Base-by-base conservation (phyloP, 2,888 invertebrate species). In the Saturnia japonica region DNA sequence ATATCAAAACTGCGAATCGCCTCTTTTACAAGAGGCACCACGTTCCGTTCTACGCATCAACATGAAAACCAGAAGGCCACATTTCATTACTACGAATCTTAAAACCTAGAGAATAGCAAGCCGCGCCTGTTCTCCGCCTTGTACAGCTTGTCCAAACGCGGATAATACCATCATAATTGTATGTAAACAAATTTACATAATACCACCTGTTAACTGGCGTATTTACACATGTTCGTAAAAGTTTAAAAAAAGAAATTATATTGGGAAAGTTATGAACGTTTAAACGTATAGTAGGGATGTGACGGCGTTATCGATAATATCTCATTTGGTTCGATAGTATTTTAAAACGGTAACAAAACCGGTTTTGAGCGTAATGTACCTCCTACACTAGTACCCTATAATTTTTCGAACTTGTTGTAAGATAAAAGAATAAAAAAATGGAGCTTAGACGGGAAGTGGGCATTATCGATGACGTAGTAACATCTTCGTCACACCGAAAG, bases 11-110 rank as follows among this genome's bases (percentile, higher is more conserved):
- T 74, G 79, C 73, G 75, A 75, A 81, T 77, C 81, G 82, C 82
- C 84, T 83, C 81, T 76, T 77, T 77, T 80, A 82, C 74, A 78
- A 73, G 79, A 77, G 82, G 80, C 80, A 75, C 74, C n/a, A 70
- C 74, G 74, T 78, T 79, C 72, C 80, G 78, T 79, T 80, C 80
- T 82, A 85, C 85, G 84, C 85, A 82, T 82, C 84, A 82, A 85
- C 82, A 82, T 85, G 85, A 85, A 83, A 83, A 85, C 86, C 86
- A 85, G 89, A 93, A 93, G 93, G 92, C 93, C 93, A 92, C 93
- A 82, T 85, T 91, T 90, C 89, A 90, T 91, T 89, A 89, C 90
- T 91, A 91, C 79, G 84, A 83, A 83, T 88, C 87, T 88, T 86
- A 85, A 45, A 64, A 74, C 77, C 73, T 82, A 79, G 74, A 78